phyloP scores from a whole-genome alignment of 2,113 vertebrate genomes.

The Numida meleagris region DNA sequence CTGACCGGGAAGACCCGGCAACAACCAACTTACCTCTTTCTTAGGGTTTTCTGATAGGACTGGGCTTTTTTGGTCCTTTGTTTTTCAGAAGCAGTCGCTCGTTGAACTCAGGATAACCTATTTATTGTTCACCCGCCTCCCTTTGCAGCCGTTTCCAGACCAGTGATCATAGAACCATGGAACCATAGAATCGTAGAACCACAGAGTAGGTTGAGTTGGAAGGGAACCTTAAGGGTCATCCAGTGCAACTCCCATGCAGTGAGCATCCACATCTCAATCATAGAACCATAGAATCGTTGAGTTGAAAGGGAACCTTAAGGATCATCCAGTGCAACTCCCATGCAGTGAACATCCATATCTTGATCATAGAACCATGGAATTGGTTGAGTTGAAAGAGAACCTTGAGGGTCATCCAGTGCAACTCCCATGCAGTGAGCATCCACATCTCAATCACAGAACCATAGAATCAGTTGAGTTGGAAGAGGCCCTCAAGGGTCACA shows the following conservation, averaged over 20 bases:
- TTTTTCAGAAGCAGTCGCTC: not conserved
- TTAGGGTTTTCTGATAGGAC: fast-evolving
- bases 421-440: too few relatives aligned
- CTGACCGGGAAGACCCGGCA: conserved; percentile 10
- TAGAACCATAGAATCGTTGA: too few relatives aligned
- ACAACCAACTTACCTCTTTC: fast-evolving
- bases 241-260: not conserved
- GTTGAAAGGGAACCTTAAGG: too few relatives aligned
- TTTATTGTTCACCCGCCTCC: conserved; percentile 64
- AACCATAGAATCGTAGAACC: too few relatives aligned
- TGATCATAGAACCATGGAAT: too few relatives aligned
- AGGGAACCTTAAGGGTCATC: not conserved
- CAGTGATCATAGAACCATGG: not conserved
- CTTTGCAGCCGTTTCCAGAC: not conserved
- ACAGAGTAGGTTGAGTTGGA: not conserved
- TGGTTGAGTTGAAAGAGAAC: too few relatives aligned
- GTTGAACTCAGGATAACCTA: conserved; percentile 71
- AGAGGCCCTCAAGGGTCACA: not conserved
- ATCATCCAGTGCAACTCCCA: too few relatives aligned
- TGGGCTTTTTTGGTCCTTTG: not conserved
- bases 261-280: too few relatives aligned
- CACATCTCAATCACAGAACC: not conserved
- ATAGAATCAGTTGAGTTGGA: too few relatives aligned
- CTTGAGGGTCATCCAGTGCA: too few relatives aligned
- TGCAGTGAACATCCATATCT: too few relatives aligned